These are phyloP conservation scores for Mobula hypostoma DNA, from an alignment of 2,113 vertebrate species.

Conservation along the genomic window DNA sequence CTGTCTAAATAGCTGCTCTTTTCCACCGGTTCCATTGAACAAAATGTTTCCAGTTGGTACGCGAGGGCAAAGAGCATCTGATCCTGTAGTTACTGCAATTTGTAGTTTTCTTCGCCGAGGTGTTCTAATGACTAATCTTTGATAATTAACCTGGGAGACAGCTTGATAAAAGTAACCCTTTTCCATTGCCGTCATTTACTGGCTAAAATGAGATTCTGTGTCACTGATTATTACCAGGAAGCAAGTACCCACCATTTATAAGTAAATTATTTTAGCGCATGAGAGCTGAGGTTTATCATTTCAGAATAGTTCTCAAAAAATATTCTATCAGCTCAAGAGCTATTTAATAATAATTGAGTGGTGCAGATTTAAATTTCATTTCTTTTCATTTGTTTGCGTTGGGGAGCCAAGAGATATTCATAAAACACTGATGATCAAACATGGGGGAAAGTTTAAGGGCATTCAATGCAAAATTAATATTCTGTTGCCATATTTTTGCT, in stretches of 20 bases:
- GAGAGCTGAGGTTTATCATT: not conserved
- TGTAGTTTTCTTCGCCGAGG: not conserved
- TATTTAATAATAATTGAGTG: not conserved
- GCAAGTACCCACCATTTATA: not conserved
- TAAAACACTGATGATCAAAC: not conserved
- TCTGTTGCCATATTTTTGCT: not conserved
- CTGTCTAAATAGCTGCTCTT: not conserved
- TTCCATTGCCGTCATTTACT: not conserved
- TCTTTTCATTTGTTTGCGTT: not conserved
- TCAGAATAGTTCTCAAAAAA: not conserved
- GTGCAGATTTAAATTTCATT: not conserved
- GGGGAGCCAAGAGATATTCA: not conserved
- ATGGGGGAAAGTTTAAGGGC: not conserved
- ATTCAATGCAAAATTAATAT: not conserved
- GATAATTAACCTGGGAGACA: not conserved
- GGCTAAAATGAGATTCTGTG: not conserved
- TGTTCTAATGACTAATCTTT: not conserved
- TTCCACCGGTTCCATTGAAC: not conserved
- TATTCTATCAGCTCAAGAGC: not conserved
- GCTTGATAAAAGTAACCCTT: not conserved
- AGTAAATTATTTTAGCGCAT: not conserved
- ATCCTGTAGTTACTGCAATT: not conserved
- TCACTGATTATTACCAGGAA: not conserved
- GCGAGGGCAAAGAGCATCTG: not conserved
- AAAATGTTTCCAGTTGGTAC: not conserved